phyloP scores from a whole-genome alignment of 2,797 vertebrate species.

The Otus scops region DNA sequence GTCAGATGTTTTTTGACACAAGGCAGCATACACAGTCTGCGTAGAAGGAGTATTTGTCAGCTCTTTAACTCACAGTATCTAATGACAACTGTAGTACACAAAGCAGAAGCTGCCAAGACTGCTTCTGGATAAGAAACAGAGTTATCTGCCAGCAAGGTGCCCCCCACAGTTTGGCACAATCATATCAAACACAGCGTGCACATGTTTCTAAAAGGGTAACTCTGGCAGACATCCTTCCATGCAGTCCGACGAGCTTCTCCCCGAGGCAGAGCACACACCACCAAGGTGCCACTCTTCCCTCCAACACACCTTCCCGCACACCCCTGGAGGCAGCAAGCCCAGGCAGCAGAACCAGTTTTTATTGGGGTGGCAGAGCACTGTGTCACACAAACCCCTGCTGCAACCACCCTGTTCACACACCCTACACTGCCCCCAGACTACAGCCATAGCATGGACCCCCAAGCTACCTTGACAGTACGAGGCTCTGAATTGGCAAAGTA shows the following conservation, averaged over 20 bases:
- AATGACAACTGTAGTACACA: background rate
- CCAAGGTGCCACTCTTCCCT: background rate
- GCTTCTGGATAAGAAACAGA: background rate
- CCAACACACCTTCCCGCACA: background rate
- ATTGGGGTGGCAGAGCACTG: background rate
- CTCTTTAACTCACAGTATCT: background rate
- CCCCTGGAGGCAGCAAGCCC: background rate
- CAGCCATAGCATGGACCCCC: background rate
- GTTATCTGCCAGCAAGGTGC: background rate
- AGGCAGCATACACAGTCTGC: background rate
- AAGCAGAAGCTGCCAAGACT: background rate
- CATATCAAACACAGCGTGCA: rapidly evolving
- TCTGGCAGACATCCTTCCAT: background rate
- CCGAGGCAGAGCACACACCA: rapidly evolving
- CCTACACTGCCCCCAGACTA: background rate
- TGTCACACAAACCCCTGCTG: background rate
- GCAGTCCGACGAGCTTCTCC: background rate
- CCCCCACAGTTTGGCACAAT: background rate
- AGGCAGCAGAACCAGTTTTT: background rate
- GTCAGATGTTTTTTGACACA: background rate
- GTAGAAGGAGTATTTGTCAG: background rate
- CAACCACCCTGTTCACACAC: background rate
- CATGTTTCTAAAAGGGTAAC: background rate
- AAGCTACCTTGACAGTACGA: too few species aligned
- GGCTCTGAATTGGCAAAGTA: background rate